Evolutionary conservation across 2,113 vertebrate genomes (phyloP), one percentile per base, ranked within the genome.

Genomic region (Sapajus apella): DNA sequence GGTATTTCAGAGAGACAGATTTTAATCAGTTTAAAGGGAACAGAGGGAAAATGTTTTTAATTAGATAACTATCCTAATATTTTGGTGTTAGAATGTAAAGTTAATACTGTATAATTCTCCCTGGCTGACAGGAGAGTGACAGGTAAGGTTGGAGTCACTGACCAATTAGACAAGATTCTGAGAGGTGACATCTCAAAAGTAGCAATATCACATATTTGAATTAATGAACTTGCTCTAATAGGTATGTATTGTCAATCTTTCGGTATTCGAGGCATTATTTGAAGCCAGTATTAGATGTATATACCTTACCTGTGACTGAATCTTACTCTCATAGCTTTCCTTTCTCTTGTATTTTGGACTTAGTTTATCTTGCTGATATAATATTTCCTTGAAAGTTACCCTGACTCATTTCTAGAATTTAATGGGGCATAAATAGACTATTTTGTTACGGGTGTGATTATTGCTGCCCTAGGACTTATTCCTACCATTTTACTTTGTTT

Each of bases 21-120:
- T 87, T 90, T 76, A 72, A 87, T 84, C 18, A 16, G 27, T 47
- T 82, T 82, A 95, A 91, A 81, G 45, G 12, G 9, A 94, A 80
- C 23, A 87, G 37, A 94, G 47, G 10, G 32, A 50, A 72, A 76
- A 61, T 86, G 4, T 77, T 72, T 79, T 52, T 75, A 68, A 56
- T 85, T 61, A 70, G 17, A 30, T 56, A 77, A 68, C 43, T 45
- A 58, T 12, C 3, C 35, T 52, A 18, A 50, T 64, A 61, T 45
- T 77, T 43, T 61, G 40, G n/a, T 89, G 40, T 92, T 68, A 45
- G 20, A n/a, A 17, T 83, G 27, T 83, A 16, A n/a, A 72, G 20
- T 77, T 70, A 55, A 55, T 21, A 55, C 32, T 64, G 2, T 25
- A 40, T 1, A 45, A 18, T 7, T 21, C 3, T 64, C 43, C 27